Base-by-base conservation (phyloP, 2,888 invertebrate species). In the Pocota personata region DNA sequence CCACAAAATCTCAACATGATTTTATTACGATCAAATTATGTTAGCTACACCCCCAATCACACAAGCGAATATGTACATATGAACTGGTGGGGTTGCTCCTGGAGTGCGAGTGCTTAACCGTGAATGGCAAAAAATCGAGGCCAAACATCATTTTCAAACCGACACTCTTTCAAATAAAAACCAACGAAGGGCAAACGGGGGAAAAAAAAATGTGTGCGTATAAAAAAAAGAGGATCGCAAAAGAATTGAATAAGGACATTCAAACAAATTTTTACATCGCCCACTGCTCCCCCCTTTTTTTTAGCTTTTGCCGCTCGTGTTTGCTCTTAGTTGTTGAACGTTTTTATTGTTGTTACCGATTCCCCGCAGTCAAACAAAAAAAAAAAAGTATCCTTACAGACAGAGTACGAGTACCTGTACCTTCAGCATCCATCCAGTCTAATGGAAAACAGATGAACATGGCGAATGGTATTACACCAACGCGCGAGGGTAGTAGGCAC, bases 1-100 rank as follows among this genome's bases (percentile, higher is more conserved):
- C 48, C 46, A 55, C 50, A 66, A 77, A 83, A 77, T 73, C 77
- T 66, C 35, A 46, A 35, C 77, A 66, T 66, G 72, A 60, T 72
- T 55, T 83, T 67, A 73, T 78, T 83, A 73, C 67, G 52, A 73
- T 72, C 72, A 55, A 77, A 78, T 77, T 82, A 82, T 77, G 52
- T 77, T 35, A 52, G 60, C 46, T 48, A 48, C 52, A 40, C 40
- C 71, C 19, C 24, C 55, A 55, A 52, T 57, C 30, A 8, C 21
- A 60, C 30, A 62, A n/a, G 24, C 30, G 7, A n/a, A 24, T 24
- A 24, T 24, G 14, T 12, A 35, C 30, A 55, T 30, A 43, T 19
- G 19, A 66, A 66, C 27, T 10, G n/a, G 16, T 16, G 43, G 24
- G 58, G 67, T 67, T 27, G 8, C 35, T 43, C 32, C 48, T n/a